phyloP scores from a whole-genome alignment of 2,888 invertebrate genomes.

The Drosophila neutralis region DNA sequence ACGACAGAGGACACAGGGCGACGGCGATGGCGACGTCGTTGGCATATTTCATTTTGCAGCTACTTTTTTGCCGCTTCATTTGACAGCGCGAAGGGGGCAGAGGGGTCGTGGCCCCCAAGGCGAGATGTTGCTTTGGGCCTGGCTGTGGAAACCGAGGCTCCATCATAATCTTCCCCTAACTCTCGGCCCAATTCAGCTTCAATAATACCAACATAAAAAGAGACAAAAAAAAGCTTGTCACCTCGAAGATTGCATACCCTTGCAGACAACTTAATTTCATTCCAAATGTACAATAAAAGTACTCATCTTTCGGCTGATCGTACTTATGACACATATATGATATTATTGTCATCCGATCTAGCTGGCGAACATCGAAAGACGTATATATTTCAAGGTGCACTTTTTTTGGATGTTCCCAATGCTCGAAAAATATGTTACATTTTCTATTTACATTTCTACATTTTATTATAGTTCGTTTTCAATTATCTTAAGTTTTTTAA shows the following conservation, averaged over 20 bases:
- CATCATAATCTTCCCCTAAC: slow-evolving; percentile 69
- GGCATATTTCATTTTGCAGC: slow-evolving; percentile 82
- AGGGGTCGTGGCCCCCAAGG: not conserved
- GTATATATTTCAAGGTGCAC: not conserved
- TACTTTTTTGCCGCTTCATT: slow-evolving; percentile 84
- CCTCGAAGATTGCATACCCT: not conserved
- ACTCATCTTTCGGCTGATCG: not conserved
- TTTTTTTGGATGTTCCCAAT: not conserved
- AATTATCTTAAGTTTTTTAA: not conserved
- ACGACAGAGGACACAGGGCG: slow-evolving; percentile 14
- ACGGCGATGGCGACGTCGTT: slow-evolving; percentile 65
- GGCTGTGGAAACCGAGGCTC: slow-evolving; percentile 36
- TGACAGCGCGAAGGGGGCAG: slow-evolving; percentile 61
- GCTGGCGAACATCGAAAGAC: no score
- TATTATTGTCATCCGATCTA: not conserved
- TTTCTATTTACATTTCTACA: not conserved
- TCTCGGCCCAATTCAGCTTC: slow-evolving; percentile 48
- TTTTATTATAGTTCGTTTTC: not conserved
- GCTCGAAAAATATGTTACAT: not conserved
- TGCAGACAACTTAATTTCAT: not conserved
- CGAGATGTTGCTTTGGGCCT: not conserved
- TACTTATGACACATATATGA: not conserved
- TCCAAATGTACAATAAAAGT: not conserved
- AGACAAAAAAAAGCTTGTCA: not conserved
- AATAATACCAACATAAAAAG: not conserved